phyloP scores from a whole-genome alignment of 2,113 vertebrate species.

The Anthoscopus minutus region DNA sequence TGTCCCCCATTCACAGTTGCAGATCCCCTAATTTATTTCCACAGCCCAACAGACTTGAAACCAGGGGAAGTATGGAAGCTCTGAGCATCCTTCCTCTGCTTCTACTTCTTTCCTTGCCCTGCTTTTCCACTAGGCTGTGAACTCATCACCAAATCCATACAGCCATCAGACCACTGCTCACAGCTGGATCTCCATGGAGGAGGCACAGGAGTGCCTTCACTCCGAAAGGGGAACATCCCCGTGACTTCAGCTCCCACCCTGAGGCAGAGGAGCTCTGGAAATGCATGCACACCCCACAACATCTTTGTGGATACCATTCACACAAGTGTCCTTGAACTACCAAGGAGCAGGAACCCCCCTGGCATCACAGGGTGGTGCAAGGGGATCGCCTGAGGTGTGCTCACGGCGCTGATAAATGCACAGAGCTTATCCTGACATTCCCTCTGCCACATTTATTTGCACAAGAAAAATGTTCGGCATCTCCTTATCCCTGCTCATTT shows the following conservation, averaged over 20 bases:
- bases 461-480: neutral
- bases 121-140: neutral
- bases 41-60: neutral
- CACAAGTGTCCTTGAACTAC: neutral
- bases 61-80: neutral
- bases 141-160: neutral
- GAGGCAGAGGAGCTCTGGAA: neutral
- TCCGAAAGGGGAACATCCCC: neutral
- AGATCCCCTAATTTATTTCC: neutral
- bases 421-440: neutral
- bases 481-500: neutral
- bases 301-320: rapidly evolving
- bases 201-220: neutral
- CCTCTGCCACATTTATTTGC: neutral
- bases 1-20: neutral
- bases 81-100: neutral
- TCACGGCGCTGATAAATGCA: rapidly evolving
- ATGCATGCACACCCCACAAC: rapidly evolving
- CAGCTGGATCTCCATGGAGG: rapidly evolving
- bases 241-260: neutral
- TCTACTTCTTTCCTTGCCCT: neutral
- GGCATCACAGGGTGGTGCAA: rapidly evolving
- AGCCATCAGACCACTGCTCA: neutral
- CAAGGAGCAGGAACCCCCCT: neutral
- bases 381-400: neutral